These are phyloP conservation scores for Geopemphigus sp. DNA, from an alignment of 1,140 invertebrate genomes.

Conservation along the genomic window DNA sequence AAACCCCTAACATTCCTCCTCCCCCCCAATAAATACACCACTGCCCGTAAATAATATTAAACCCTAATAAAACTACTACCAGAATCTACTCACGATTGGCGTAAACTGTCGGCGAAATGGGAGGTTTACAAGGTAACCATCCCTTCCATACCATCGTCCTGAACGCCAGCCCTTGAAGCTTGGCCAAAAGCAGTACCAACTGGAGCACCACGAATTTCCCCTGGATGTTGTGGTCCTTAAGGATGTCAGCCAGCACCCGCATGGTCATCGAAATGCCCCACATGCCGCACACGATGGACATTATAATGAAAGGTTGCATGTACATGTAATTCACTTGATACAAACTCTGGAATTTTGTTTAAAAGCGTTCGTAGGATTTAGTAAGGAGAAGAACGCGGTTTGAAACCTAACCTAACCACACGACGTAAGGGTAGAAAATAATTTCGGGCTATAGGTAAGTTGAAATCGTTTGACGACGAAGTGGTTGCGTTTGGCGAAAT, in stretches of 20 bases:
- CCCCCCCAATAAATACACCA: too few relatives aligned
- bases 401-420: too few relatives aligned
- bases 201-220: conserved; percentile 55
- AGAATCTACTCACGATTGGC: conserved; percentile 57
- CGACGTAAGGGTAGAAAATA: too few relatives aligned
- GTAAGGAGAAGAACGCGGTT: too few relatives aligned
- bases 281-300: conserved; percentile 63
- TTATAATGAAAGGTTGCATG: conserved; percentile 61
- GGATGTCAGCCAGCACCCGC: conserved; percentile 56
- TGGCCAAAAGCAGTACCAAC: conserved; percentile 54
- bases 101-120: conserved; percentile 58
- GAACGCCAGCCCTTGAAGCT: conserved; percentile 54
- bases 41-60: too few relatives aligned
- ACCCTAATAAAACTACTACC: too few relatives aligned
- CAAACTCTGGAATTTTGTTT: conserved; percentile 59
- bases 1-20: too few relatives aligned
- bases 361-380: too few relatives aligned
- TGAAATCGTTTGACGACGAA: too few relatives aligned
- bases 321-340: conserved; percentile 63
- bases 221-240: conserved; percentile 55
- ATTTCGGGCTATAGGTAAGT: too few relatives aligned
- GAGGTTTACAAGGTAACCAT: conserved; percentile 54
- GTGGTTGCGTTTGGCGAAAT: too few relatives aligned
- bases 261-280: conserved; percentile 65
- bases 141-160: conserved; percentile 52